phyloP scores from a whole-genome alignment of 23 tunicate genomes.

The Clavelina lepadiformis region DNA sequence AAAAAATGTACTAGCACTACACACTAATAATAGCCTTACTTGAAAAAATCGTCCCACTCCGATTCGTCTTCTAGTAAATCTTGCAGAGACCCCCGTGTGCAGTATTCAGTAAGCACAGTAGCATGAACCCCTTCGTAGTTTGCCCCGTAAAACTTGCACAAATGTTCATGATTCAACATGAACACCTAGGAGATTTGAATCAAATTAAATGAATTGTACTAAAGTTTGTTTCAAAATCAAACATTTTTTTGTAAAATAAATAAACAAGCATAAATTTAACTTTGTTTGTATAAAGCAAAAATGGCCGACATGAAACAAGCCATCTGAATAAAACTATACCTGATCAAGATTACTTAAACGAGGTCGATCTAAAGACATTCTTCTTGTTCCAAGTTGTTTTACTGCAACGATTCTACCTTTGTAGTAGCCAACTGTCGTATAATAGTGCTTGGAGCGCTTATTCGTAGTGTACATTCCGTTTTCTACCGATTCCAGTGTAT shows the following conservation, averaged over 20 bases:
- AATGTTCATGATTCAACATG: slow-evolving; percentile 58
- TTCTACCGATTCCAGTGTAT: too few species aligned
- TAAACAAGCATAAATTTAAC: too few species aligned
- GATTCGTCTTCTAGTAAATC: slow-evolving; percentile 37
- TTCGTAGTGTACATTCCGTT: too few species aligned
- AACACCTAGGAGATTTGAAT: slow-evolving; percentile 27
- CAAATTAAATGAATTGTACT: neutral
- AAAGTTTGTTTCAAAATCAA: neutral
- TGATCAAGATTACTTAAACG: slow-evolving; percentile 41
- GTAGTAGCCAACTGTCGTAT: slow-evolving; percentile 10
- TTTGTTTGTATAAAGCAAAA: too few species aligned
- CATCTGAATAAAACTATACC: slow-evolving; percentile 23
- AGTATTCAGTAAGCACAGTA: slow-evolving; percentile 53
- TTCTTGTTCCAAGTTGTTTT: slow-evolving; percentile 17
- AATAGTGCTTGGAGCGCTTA: slow-evolving; percentile 15
- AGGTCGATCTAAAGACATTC: slow-evolving; percentile 45
- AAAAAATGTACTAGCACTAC: too few species aligned
- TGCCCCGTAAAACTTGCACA: slow-evolving; percentile 80
- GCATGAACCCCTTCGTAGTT: slow-evolving; percentile 30
- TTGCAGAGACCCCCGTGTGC: slow-evolving; percentile 67
- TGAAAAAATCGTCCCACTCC: slow-evolving; percentile 67
- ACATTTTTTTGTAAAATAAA: neutral
- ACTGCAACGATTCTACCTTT: slow-evolving; percentile 61
- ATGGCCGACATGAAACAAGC: neutral
- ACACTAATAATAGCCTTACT: too few species aligned